A percentile compares a stretch with the other conserved stretches of the same genome.
Conservation (phyloP, 2,113 vertebrate species). For the Chaetorhynchus papuensis region DNA sequence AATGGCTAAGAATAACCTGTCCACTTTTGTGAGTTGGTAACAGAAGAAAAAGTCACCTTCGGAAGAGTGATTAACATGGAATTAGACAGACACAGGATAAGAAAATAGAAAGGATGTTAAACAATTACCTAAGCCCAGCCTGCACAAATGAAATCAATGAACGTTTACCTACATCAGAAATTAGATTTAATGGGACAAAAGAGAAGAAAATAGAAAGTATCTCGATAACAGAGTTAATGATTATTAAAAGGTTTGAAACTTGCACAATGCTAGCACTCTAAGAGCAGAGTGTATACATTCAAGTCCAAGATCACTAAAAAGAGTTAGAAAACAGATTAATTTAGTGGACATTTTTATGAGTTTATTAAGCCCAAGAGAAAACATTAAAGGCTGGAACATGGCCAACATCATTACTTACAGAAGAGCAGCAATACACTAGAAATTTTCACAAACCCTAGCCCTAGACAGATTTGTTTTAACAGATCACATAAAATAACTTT, state of each 20-base stretch:
- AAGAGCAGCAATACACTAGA: neutral
- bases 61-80: conserved; percentile 10
- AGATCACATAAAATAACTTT: neutral
- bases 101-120: conserved; percentile 41
- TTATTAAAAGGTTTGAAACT: conserved; percentile 29
- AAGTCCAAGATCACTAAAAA: neutral
- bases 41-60: conserved; percentile 27
- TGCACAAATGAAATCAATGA: conserved; percentile 70
- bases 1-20: neutral
- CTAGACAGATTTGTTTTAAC: neutral
- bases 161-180: conserved; percentile 61
- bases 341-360: neutral
- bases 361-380: conserved; percentile 31
- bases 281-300: neutral
- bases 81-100: conserved; percentile 30
- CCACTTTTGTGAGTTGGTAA: neutral
- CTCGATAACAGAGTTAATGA: conserved; percentile 30
- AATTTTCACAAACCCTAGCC: neutral
- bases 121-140: conserved; percentile 37
- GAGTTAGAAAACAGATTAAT: conserved; percentile 8
- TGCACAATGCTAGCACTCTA: neutral
- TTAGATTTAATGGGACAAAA: conserved; percentile 51
- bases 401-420: neutral
- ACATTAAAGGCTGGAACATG: neutral
- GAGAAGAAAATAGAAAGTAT: conserved; percentile 51